Base-by-base conservation (phyloP, 2,888 invertebrate genomes). In the Ormyrus thymus region DNA sequence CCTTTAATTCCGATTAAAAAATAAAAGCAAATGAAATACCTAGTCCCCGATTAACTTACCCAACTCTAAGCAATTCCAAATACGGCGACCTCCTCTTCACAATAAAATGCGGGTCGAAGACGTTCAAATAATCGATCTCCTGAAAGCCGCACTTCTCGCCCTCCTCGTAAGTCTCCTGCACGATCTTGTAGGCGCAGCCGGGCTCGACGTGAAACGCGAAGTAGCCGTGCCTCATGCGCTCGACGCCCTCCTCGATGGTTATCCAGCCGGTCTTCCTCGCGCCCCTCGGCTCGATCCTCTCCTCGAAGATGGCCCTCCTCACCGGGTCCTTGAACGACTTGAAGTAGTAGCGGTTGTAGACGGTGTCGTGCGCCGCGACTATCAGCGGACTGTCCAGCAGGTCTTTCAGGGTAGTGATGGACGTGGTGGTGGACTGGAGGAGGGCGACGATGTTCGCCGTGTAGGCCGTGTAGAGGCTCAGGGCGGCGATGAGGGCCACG, bases 391-490 rank as follows among this genome's bases (percentile, higher is more conserved):
- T 95, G 80, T 93, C 91, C 4, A 94, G 88, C 45, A 95, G 90
- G 86, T 95, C 94, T 1, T 92, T 90, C 9, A 94, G 86, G 0
- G 93, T 93, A 83, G 91, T 92, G 76, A 95, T 94, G 82, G 93
- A 93, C 1, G 92, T 92, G 0, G 95, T 94, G 46, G 95, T 94
- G 0, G 95, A 94, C 86, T 95, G 95, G 0, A 95, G 90, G 0
- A 95, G 88, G 0, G 95, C 94, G 0, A 95, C 95, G 65, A 95
- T 95, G 84, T 95, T 95, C 0, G 95, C 95, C 0, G 95, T 93
- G 85, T 95, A 95, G 0, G 95, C 94, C 0, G 94, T 94, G 86
- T 95, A 95, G 0, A 95, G 90, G 83, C 95, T 95, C 91, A 95
- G 93, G 5, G 94, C 89, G 0, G 94, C 91, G 7, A 94, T 86